A percentile compares a stretch with the other conserved stretches of the same genome.
Evolutionary conservation across 2,113 vertebrate genomes (phyloP).

Genomic region (Mionectes macconnelli): DNA sequence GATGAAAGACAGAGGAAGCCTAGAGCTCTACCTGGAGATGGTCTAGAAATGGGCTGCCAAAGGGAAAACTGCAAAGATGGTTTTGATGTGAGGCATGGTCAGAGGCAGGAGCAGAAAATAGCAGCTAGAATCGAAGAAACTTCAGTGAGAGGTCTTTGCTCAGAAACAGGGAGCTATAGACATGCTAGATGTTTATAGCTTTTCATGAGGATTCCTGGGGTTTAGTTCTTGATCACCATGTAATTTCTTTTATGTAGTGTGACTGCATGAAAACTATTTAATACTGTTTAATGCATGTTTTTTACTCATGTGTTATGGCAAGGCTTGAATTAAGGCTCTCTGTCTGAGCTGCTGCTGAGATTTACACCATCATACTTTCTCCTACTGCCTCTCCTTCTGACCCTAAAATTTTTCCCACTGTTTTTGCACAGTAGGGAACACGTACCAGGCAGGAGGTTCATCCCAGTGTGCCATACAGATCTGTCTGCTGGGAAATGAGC

Average conservation of each 20-base stretch:
- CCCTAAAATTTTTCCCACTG: background rate
- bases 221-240: fast-evolving
- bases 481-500: background rate
- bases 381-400: background rate
- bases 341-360: background rate
- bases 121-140: background rate
- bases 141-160: background rate
- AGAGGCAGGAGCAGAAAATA: background rate
- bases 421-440: background rate
- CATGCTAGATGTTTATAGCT: background rate
- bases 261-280: background rate
- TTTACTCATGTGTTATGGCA: background rate
- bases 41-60: background rate
- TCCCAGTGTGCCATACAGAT: background rate
- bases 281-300: background rate
- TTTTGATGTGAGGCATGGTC: background rate
- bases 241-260: background rate
- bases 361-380: background rate
- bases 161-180: background rate
- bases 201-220: background rate
- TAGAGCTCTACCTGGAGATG: background rate
- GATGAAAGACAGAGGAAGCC: background rate
- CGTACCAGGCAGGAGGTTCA: background rate
- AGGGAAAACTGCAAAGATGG: background rate
- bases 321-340: background rate